Conservation (phyloP, 1,140 invertebrate genomes). For the Venustaconcha ellipsiformis region DNA sequence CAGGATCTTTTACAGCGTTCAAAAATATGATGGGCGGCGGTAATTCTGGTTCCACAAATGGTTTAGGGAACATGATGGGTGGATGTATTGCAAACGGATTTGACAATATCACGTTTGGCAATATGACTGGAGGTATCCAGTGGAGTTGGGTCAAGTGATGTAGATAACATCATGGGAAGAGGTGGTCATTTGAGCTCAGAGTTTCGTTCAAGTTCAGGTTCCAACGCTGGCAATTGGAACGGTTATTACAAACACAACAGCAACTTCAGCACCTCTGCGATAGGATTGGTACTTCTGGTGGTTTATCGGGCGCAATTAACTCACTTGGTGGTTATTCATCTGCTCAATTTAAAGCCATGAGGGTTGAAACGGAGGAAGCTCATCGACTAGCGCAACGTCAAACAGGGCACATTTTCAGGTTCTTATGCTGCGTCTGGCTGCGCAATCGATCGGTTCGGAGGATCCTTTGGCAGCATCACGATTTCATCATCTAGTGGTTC, state of each 20-base stretch:
- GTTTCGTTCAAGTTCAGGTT: conserved; percentile 2
- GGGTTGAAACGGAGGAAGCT: no score
- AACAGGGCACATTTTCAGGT: background rate
- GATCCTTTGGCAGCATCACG: conserved; percentile 11
- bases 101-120: background rate
- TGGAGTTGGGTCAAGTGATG: background rate
- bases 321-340: background rate
- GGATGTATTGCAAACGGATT: background rate
- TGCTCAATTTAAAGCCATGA: no score
- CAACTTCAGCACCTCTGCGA: background rate
- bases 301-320: conserved; percentile 2
- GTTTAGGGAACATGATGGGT: background rate
- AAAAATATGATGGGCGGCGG: background rate
- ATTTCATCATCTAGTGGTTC: background rate
- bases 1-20: background rate
- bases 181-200: background rate
- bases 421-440: conserved; percentile 5
- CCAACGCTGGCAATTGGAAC: conserved; percentile 16
- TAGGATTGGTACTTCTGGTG: background rate
- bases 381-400: no score
- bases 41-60: background rate
- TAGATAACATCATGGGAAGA: background rate
- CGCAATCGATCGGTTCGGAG: conserved; percentile 17
- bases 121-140: background rate
- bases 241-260: conserved; percentile 19